Evolutionary conservation across 2,113 vertebrate genomes (phyloP).

Genomic region (Candoia aspera): DNA sequence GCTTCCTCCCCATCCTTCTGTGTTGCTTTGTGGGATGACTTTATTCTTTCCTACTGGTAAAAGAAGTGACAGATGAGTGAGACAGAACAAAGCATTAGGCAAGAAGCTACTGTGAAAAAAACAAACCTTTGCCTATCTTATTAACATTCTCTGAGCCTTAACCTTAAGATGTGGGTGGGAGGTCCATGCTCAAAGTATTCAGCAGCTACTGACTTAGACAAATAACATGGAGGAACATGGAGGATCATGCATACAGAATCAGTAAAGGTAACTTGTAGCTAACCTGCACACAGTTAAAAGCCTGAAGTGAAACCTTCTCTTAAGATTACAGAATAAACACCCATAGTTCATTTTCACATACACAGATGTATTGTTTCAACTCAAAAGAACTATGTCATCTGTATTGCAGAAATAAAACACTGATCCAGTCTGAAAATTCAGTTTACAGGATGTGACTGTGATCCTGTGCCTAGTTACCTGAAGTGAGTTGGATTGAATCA

Average conservation of each 20-base stretch:
- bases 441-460: neutral
- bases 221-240: neutral
- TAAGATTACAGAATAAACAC: neutral
- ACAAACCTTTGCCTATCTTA: neutral
- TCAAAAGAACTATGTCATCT: neutral
- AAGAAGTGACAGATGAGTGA: neutral
- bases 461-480: neutral
- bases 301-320: neutral
- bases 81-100: neutral
- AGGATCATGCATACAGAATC: neutral
- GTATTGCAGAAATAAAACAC: neutral
- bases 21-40: neutral
- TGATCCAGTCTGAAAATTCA: neutral
- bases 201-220: neutral
- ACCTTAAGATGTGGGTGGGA: neutral
- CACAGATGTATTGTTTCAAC: neutral
- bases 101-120: neutral
- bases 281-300: neutral
- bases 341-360: neutral
- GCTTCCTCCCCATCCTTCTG: neutral
- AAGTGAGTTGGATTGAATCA: neutral
- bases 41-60: neutral
- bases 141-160: neutral
- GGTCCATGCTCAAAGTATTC: neutral
- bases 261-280: neutral